Evolutionary conservation across 2,888 invertebrate genomes (phyloP).

Genomic region (Drosophila seclusa): DNA sequence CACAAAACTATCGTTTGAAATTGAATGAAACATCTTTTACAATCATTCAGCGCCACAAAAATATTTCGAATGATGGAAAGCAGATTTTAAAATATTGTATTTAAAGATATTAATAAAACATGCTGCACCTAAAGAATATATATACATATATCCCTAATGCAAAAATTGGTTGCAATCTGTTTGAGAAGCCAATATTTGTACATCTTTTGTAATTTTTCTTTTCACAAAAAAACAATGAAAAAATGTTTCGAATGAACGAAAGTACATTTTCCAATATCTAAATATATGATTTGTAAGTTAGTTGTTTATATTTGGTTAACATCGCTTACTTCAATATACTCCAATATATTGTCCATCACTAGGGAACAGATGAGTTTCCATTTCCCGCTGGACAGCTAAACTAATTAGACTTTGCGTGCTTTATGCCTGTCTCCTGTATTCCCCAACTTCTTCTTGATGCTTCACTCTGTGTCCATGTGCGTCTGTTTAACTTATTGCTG

Average conservation of each 20-base stretch:
- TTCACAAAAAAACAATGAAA: not conserved
- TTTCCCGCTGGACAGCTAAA: conserved; percentile 47
- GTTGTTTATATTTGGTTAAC: not conserved
- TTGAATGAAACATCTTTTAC: not conserved
- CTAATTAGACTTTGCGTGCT: conserved; percentile 79
- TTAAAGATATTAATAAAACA: no score
- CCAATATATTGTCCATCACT: conserved; percentile 39
- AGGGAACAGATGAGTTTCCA: conserved; percentile 24
- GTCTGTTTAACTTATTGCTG: conserved; percentile 80
- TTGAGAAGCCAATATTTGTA: no score
- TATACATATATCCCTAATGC: no score
- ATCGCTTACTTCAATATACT: not conserved
- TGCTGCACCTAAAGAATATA: not conserved
- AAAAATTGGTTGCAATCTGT: not conserved
- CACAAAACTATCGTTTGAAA: conserved; percentile 11
- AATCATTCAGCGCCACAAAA: not conserved
- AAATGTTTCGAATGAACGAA: not conserved
- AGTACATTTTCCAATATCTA: not conserved
- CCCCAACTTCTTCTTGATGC: conserved; percentile 18
- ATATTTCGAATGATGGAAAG: not conserved
- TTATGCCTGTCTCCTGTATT: conserved; percentile 55
- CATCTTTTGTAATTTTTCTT: not conserved
- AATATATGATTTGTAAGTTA: not conserved
- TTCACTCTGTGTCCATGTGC: conserved; percentile 50
- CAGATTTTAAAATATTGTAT: not conserved